A percentile compares a stretch with the other conserved stretches of the same genome.
Evolutionary conservation across 2,797 vertebrate species (phyloP).

Genomic region (Neoniphon sammara): DNA sequence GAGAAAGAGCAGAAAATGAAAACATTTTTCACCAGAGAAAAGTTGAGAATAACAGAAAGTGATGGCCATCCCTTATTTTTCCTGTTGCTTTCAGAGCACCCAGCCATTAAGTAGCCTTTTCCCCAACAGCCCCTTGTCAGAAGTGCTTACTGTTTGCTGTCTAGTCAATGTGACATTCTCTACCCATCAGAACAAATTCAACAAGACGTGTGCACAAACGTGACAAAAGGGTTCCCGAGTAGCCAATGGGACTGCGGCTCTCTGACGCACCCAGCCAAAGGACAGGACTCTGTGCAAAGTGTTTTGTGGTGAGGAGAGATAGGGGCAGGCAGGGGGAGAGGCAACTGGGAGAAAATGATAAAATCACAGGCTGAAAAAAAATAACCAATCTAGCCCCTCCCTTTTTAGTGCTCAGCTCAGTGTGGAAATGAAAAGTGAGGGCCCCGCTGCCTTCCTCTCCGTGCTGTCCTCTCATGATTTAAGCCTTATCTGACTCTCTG

Average conservation of each 20-base stretch:
- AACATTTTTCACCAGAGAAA: slow-evolving; percentile 46
- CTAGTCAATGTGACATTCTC: slow-evolving; percentile 54
- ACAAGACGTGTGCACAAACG: slow-evolving; percentile 57
- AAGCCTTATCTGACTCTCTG: slow-evolving; percentile 60
- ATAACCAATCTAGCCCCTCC: slow-evolving; percentile 3
- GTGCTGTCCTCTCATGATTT: slow-evolving; percentile 62
- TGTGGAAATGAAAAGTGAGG: slow-evolving; percentile 35
- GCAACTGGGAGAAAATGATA: background rate
- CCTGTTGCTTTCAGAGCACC: slow-evolving; percentile 38
- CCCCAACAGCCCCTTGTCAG: slow-evolving; percentile 62
- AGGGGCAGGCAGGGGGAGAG: background rate
- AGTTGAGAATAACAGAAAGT: slow-evolving; percentile 30
- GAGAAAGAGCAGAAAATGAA: slow-evolving; percentile 16
- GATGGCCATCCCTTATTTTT: slow-evolving; percentile 37
- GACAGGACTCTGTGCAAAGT: slow-evolving; percentile 16
- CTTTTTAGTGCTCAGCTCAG: slow-evolving; percentile 32
- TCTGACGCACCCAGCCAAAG: slow-evolving; percentile 8
- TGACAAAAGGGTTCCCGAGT: slow-evolving; percentile 48
- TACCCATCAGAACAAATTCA: slow-evolving; percentile 63
- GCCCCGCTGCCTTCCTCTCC: slow-evolving; percentile 33
- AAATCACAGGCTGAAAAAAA: background rate
- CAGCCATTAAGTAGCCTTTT: slow-evolving; percentile 42
- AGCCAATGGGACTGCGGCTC: slow-evolving; percentile 36
- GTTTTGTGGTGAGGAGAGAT: background rate
- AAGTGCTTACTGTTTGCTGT: slow-evolving; percentile 60